phyloP scores from a whole-genome alignment of 2,888 invertebrate genomes.

The Antheraea assamensis region DNA sequence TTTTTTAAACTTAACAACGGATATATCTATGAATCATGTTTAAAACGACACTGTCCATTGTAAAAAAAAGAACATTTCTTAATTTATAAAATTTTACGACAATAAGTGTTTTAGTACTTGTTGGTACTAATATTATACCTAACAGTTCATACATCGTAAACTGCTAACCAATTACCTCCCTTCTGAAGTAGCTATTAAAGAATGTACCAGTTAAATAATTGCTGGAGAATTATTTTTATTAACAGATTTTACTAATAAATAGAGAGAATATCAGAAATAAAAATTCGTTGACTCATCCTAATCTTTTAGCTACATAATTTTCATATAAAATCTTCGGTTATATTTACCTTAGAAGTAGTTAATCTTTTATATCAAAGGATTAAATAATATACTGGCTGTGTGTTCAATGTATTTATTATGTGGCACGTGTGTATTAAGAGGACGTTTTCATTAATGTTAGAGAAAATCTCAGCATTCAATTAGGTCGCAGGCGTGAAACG shows the following conservation, averaged over 20 bases:
- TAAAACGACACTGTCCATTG: background rate
- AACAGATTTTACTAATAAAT: background rate
- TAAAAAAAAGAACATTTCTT: background rate
- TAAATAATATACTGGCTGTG: conserved; percentile 17
- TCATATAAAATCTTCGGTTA: background rate
- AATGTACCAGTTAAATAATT: background rate
- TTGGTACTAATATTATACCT: background rate
- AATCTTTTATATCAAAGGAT: background rate
- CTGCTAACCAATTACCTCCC: background rate
- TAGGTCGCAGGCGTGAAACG: conserved; percentile 30
- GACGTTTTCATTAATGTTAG: conserved; percentile 34
- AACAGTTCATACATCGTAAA: background rate
- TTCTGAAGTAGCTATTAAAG: background rate
- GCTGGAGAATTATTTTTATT: background rate
- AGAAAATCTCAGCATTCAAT: conserved; percentile 38
- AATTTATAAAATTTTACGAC: background rate
- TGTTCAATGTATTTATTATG: conserved; percentile 15
- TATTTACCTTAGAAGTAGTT: background rate
- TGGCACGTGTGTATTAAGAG: conserved; percentile 19
- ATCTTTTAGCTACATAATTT: background rate
- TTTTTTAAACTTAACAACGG: background rate
- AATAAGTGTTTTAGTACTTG: background rate
- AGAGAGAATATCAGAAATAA: background rate
- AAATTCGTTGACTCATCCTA: background rate
- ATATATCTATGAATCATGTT: background rate